Evolutionary conservation across 1,140 invertebrate species (phyloP).

Genomic region (Drosophila teissieri): DNA sequence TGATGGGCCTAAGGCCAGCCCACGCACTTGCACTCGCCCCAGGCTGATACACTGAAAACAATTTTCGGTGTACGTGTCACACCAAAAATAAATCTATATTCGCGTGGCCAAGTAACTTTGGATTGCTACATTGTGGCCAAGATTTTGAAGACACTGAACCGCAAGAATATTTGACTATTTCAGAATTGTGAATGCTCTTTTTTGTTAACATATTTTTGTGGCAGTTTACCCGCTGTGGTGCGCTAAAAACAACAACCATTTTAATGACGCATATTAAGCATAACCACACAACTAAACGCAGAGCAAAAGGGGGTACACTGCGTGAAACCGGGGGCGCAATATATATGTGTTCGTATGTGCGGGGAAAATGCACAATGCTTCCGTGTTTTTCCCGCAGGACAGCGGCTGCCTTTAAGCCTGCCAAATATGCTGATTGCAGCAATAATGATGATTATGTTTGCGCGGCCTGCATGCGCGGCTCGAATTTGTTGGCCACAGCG

Average conservation of each 20-base stretch:
- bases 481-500: slow-evolving; percentile 80
- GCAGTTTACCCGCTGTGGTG: neutral
- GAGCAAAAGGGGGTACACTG: slow-evolving; percentile 17
- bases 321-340: neutral
- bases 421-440: slow-evolving; percentile 81
- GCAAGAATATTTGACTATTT: too few relatives aligned
- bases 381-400: slow-evolving; percentile 40
- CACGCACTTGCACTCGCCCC: slow-evolving; percentile 28
- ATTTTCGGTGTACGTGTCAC: too few relatives aligned
- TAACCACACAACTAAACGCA: slow-evolving; percentile 68
- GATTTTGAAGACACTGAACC: too few relatives aligned
- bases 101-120: too few relatives aligned
- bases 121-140: too few relatives aligned
- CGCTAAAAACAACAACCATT: slow-evolving; percentile 63
- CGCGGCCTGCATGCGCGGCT: slow-evolving; percentile 75
- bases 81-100: neutral
- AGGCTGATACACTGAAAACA: neutral
- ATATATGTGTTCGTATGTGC: neutral
- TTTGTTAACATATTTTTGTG: neutral
- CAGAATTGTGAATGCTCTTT: too few relatives aligned
- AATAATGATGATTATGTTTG: slow-evolving; percentile 83
- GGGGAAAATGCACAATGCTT: slow-evolving; percentile 65
- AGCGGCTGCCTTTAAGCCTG: slow-evolving; percentile 56
- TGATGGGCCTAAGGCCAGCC: slow-evolving; percentile 12
- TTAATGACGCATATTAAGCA: slow-evolving; percentile 83